Base-by-base conservation (phyloP, 2,797 vertebrate genomes). In the Alouatta caraya region DNA sequence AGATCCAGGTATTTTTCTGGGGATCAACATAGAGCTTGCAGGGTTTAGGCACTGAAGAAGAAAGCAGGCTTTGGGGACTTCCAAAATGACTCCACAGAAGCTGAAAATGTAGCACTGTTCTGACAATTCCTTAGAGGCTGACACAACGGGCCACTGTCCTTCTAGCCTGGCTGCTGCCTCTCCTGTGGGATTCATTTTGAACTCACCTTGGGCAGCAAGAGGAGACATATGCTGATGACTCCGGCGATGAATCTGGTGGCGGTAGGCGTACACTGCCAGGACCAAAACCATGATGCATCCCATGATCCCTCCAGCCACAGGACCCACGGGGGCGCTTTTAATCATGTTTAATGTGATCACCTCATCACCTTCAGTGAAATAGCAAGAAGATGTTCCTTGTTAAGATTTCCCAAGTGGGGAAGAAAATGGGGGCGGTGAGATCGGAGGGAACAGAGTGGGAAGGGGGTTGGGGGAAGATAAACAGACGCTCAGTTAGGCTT, bases 181-280 rank as follows among this genome's bases (percentile, higher is more conserved):
- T 22, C 46, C 44, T 10, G 1, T 8, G 67, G 44, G 84, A 22
- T 28, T 30, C 46, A 8, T 11, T 33, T 0, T 1, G n/a, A 79
- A 96, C 99, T 98, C 97, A 99, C 99, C 99, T 98, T 99, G 99
- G 1, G 99, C 99, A 14, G 99, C 99, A 90, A 99, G 99, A 3
- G 99, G 99, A 4, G 99, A 99, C 99, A 99, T 99, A 98, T 99
- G 99, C 99, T 99, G 99, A 98, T 99, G 99, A 1, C 99, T 99
- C 81, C 99, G 99, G 52, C 99, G 99, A 96, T 99, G 99, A 88
- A 99, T 99, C 99, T 99, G 99, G 96, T 99, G 99, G 82, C 99
- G 99, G 98, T 99, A 99, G 0, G 99, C 99, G 1, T 99, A 99
- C 81, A 99, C 99, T 0, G 99, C 99, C 72, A 99, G 98, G 95